Evolutionary conservation across 2,797 vertebrate species (phyloP), one percentile per base, ranked within the genome.

Genomic region (Kryptolebias ocellatus): DNA sequence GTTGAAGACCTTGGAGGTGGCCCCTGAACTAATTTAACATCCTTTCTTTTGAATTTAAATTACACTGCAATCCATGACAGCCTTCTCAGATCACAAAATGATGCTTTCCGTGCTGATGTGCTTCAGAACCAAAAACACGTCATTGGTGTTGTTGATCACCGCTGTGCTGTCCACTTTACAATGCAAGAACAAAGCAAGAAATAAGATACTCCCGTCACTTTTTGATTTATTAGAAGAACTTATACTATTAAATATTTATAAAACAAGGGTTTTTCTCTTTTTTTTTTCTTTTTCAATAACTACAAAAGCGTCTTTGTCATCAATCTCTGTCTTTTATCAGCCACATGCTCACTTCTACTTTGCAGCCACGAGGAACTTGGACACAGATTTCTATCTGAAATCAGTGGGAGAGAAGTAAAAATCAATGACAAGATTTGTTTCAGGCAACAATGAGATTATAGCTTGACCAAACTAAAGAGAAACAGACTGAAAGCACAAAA

Each of bases 361-460:
- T 80, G 82, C 73, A 85, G 72, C 72, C 80, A 87, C 59, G 76
- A 92, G 85, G 82, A 90, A 85, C 85, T 83, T 77, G 70, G 83
- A 60, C 68, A 68, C 90, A 60, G 89, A 93, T 92, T 90, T 90
- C 83, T 84, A 87, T 90, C 86, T 89, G 72, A 84, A 89, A 92
- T 92, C 84, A 74, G 86, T 84, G 47, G 61, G 65, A 82, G 70
- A 83, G 68, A 83, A 82, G 83, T 80, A 75, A 60, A 85, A 92
- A 92, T 92, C 90, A 78, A 92, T 91, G 74, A 37, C 24, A 28
- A 72, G 74, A 20, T 84, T 80, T 67, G 79, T 84, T 86, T 89
- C 83, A 54, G 39, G 85, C 80, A 83, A 72, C 70, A 70, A 67
- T 71, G 59, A 63, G 67, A 80, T 72, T 73, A 71, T 76, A 74